phyloP scores from a whole-genome alignment of 2,797 vertebrate species.

The Sphaeramia orbicularis region DNA sequence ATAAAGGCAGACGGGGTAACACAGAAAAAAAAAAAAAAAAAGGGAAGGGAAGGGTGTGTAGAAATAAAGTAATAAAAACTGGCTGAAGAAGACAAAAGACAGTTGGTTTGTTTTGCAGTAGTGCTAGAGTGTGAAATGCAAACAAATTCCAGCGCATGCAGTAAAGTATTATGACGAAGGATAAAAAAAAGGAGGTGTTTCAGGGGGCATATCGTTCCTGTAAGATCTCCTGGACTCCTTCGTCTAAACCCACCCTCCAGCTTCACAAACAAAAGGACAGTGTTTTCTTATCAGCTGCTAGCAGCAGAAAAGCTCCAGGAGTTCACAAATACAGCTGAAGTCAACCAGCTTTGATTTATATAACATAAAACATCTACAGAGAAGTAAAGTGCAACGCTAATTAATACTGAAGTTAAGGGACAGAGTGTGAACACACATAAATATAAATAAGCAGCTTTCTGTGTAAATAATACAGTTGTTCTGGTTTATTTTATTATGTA shows the following conservation, averaged over 20 bases:
- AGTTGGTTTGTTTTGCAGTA: constrained; percentile 12
- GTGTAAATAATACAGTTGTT: neutral
- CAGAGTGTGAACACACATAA: neutral
- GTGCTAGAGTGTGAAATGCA: constrained; percentile 48
- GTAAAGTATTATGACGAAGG: constrained; percentile 21
- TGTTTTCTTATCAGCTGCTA: constrained; percentile 17
- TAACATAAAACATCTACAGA: neutral
- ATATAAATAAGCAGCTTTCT: no score
- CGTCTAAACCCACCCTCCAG: constrained; percentile 12
- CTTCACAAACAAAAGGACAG: constrained; percentile 24
- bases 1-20: constrained; percentile 2
- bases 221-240: constrained; percentile 18
- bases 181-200: constrained; percentile 3
- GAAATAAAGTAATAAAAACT: constrained; percentile 20
- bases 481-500: neutral
- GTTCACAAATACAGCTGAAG: neutral
- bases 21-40: constrained; percentile 8
- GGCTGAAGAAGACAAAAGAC: neutral
- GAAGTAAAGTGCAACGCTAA: neutral
- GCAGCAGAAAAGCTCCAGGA: constrained; percentile 18
- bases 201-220: constrained; percentile 10
- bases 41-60: neutral
- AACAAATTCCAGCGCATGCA: constrained; percentile 25
- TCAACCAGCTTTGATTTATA: neutral
- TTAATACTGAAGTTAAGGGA: neutral